These are phyloP conservation scores for Antennarius maculatus DNA, from an alignment of 2,797 vertebrate genomes.

Conservation along the genomic window DNA sequence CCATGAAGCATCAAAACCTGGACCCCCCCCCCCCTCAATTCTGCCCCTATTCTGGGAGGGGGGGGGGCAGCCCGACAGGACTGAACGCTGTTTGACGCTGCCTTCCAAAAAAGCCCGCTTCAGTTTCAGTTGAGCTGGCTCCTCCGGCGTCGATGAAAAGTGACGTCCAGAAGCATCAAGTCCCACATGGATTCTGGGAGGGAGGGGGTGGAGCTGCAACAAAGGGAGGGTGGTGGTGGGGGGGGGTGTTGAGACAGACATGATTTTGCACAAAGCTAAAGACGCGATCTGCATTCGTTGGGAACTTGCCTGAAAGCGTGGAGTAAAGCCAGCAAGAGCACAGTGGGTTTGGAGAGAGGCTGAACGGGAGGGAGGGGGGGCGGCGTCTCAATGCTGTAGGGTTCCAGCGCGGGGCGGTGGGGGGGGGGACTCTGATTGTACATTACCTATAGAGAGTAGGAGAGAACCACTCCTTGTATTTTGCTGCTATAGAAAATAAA, in stretches of 20 bases:
- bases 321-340: slow-evolving; percentile 76
- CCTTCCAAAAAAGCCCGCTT: slow-evolving; percentile 2
- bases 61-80: not conserved
- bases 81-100: slow-evolving; percentile 34
- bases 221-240: slow-evolving; percentile 16
- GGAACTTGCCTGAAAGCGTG: slow-evolving; percentile 56
- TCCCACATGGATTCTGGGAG: slow-evolving; percentile 61
- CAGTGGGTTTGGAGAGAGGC: slow-evolving; percentile 37
- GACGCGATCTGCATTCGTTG: slow-evolving; percentile 77
- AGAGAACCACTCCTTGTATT: slow-evolving; percentile 85
- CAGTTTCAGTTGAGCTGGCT: slow-evolving; percentile 15
- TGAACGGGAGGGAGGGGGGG: slow-evolving; percentile 66
- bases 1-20: too few relatives aligned
- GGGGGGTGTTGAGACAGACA: slow-evolving; percentile 72
- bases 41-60: too few relatives aligned
- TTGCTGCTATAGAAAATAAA: slow-evolving; percentile 93
- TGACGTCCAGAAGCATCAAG: too few relatives aligned
- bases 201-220: slow-evolving; percentile 45
- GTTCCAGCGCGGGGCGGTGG: slow-evolving; percentile 32
- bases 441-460: slow-evolving; percentile 50
- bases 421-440: not conserved
- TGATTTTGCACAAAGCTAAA: slow-evolving; percentile 92
- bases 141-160: too few relatives aligned
- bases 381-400: slow-evolving; percentile 64
- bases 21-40: too few relatives aligned